These are phyloP conservation scores for Apodemus sylvaticus DNA, from an alignment of 2,113 vertebrate genomes.

Conservation along the genomic window DNA sequence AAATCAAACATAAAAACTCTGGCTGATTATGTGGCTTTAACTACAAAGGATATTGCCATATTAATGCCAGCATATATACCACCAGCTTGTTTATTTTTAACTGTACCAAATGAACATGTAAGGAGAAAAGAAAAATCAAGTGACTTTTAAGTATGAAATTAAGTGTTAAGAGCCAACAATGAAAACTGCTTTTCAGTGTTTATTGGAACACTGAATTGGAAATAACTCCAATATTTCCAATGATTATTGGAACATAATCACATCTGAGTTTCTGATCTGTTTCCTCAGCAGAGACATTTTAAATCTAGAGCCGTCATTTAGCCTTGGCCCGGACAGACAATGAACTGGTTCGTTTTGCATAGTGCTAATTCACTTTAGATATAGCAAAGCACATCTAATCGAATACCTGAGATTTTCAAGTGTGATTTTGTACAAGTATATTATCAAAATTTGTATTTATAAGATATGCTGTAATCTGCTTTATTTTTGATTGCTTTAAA, in stretches of 20 bases:
- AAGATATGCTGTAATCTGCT: neutral
- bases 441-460: conserved; percentile 10
- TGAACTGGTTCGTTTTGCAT: neutral
- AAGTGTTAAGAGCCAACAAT: conserved; percentile 35
- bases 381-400: neutral
- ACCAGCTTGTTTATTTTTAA: neutral
- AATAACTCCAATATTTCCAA: too few species aligned
- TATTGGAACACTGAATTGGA: too few species aligned
- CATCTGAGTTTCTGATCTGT: neutral
- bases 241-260: neutral
- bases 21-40: neutral
- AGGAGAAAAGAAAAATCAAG: neutral
- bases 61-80: neutral
- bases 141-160: neutral
- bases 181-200: too few species aligned
- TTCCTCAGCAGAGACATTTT: conserved; percentile 21
- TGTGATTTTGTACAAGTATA: neutral
- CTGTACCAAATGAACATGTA: neutral
- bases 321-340: neutral
- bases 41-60: neutral
- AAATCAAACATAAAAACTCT: conserved; percentile 21
- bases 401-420: neutral
- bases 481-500: neutral
- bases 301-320: neutral
- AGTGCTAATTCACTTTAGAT: conserved; percentile 15